Evolutionary conservation across 2,888 invertebrate genomes (phyloP).

Genomic region (Lysandra coridon): DNA sequence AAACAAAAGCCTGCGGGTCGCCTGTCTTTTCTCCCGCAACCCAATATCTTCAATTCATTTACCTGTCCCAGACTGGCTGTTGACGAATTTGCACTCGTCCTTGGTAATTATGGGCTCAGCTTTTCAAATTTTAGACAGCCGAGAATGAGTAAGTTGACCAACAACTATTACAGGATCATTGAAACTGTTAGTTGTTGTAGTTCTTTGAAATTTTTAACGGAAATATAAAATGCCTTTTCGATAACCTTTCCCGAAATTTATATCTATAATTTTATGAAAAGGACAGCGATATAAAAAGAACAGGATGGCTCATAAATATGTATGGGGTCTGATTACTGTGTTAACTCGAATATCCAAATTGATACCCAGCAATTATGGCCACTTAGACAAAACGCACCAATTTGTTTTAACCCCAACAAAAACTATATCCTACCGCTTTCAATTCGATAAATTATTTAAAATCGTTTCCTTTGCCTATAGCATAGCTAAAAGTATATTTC

Average conservation of each 20-base stretch:
- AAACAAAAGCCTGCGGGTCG: constrained; percentile 26
- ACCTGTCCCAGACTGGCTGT: not conserved
- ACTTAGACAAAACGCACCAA: constrained; percentile 49
- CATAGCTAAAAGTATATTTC: not conserved
- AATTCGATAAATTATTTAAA: constrained; percentile 4
- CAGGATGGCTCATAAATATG: constrained; percentile 46
- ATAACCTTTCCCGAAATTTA: not conserved
- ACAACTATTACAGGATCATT: no score
- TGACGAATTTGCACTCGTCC: constrained; percentile 5
- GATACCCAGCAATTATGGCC: constrained; percentile 51
- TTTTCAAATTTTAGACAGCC: not conserved
- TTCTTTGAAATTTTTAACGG: not conserved
- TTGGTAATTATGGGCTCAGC: constrained; percentile 10
- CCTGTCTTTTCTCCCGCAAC: constrained; percentile 19
- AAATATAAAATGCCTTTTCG: not conserved
- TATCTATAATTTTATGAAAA: constrained; percentile 28
- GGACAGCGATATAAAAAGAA: constrained; percentile 37
- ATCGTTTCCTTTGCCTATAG: not conserved
- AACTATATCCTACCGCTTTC: constrained; percentile 37
- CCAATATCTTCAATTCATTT: constrained; percentile 28
- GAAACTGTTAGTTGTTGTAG: no score
- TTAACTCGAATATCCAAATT: constrained; percentile 52
- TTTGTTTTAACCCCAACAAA: constrained; percentile 46
- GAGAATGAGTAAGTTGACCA: not conserved
- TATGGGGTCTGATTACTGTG: constrained; percentile 50